Evolutionary conservation across 2,888 invertebrate species (phyloP).

Genomic region (Tribolium freemani): DNA sequence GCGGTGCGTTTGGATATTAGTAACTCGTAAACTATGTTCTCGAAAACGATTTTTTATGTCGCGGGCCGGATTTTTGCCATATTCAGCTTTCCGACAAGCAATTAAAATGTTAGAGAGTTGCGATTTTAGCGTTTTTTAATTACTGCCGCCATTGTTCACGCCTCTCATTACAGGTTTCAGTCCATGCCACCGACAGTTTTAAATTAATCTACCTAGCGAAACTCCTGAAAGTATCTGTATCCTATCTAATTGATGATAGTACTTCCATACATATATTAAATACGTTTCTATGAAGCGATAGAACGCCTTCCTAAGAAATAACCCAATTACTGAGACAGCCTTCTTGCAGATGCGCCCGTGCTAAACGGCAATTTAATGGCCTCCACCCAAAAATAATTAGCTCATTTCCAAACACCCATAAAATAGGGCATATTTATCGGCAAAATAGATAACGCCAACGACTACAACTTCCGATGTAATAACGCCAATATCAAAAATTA

Average conservation of each 20-base stretch:
- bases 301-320: conserved; percentile 15
- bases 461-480: background rate
- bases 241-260: conserved; percentile 9
- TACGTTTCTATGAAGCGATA: conserved; percentile 3
- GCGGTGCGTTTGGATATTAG: conserved; percentile 14
- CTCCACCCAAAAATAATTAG: conserved; percentile 28
- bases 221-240: conserved; percentile 7
- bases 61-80: conserved; percentile 6
- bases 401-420: conserved; percentile 19
- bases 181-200: background rate
- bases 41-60: conserved; percentile 19
- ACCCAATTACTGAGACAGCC: conserved; percentile 31
- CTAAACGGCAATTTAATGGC: conserved; percentile 2
- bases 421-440: conserved; percentile 9
- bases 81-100: conserved; percentile 13
- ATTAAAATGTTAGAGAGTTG: conserved; percentile 21
- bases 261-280: conserved; percentile 18
- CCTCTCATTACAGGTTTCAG: background rate
- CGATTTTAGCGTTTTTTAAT: conserved; percentile 27
- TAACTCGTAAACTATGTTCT: conserved; percentile 17
- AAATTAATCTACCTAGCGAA: conserved; percentile 16
- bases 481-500: background rate
- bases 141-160: conserved; percentile 17
- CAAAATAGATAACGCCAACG: background rate
- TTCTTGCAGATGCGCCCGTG: conserved; percentile 28